Conservation (phyloP, 2,113 vertebrate species). For the Scomber scombrus region DNA sequence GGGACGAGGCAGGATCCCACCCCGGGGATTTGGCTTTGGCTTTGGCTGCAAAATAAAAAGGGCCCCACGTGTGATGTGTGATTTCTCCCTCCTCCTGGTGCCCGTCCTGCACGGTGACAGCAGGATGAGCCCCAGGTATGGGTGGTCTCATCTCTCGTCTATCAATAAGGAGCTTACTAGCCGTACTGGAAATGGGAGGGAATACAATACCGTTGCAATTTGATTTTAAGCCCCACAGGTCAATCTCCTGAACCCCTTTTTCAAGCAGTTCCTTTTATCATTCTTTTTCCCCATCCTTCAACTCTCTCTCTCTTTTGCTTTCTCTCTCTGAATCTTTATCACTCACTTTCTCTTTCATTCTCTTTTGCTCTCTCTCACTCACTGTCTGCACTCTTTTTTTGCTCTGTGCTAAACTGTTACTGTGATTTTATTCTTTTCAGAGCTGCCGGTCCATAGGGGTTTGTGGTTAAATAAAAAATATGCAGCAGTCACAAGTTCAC, state of each 20-base stretch:
- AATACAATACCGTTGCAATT: slow-evolving; percentile 86
- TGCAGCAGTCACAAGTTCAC: slow-evolving; percentile 26
- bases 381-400: slow-evolving; percentile 30
- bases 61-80: slow-evolving; percentile 74
- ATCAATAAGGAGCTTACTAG: slow-evolving; percentile 88
- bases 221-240: slow-evolving; percentile 86
- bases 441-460: slow-evolving; percentile 26
- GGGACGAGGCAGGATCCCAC: slow-evolving; percentile 83
- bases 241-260: slow-evolving; percentile 84
- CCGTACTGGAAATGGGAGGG: slow-evolving; percentile 83
- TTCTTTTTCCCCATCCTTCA: slow-evolving; percentile 46
- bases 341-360: slow-evolving; percentile 15
- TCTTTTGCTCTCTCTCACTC: slow-evolving; percentile 21
- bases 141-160: slow-evolving; percentile 86
- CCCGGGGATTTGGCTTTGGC: slow-evolving; percentile 84
- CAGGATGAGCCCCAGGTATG: slow-evolving; percentile 86
- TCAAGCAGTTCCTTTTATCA: slow-evolving; percentile 71
- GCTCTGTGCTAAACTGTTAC: slow-evolving; percentile 41
- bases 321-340: slow-evolving; percentile 22
- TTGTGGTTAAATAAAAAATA: slow-evolving; percentile 34
- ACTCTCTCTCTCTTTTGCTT: slow-evolving; percentile 39
- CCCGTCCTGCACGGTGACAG: slow-evolving; percentile 72
- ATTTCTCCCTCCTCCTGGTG: slow-evolving; percentile 72
- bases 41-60: slow-evolving; percentile 81
- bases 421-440: slow-evolving; percentile 53